Percentiles rank a stretch among this genome's conserved stretches.
phyloP scores from a whole-genome alignment of 1,140 invertebrate species.

The Nephotettix cincticeps region DNA sequence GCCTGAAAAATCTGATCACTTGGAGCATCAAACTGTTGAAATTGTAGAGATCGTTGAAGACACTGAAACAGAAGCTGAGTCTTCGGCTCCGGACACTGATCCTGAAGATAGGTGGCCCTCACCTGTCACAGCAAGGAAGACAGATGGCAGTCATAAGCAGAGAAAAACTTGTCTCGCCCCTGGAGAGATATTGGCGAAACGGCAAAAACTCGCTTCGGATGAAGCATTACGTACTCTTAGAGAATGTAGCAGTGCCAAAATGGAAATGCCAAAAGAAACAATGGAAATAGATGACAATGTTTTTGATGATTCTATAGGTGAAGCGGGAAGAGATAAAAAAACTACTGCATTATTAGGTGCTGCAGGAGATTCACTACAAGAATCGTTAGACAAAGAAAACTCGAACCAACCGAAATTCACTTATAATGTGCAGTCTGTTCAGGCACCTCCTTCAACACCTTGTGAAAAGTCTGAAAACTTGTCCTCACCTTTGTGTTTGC shows the following conservation, averaged over 20 bases:
- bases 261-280: neutral
- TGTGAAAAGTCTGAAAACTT: neutral
- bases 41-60: conserved; percentile 56
- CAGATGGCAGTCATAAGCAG: conserved; percentile 33
- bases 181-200: conserved; percentile 40
- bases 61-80: conserved; percentile 53
- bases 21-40: conserved; percentile 48
- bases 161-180: conserved; percentile 34
- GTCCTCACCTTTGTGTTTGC: conserved; percentile 35
- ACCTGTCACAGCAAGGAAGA: conserved; percentile 38
- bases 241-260: conserved; percentile 18
- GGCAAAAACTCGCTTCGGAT: conserved; percentile 38
- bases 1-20: conserved; percentile 44
- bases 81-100: conserved; percentile 55
- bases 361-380: conserved; percentile 10
- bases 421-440: neutral
- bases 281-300: neutral
- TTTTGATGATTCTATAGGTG: neutral
- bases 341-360: conserved; percentile 12
- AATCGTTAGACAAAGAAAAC: neutral
- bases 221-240: conserved; percentile 33
- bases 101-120: conserved; percentile 48
- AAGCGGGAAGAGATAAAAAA: conserved; percentile 6
- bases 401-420: neutral
- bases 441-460: conserved; percentile 29